phyloP scores from a whole-genome alignment of 2,113 vertebrate genomes.

The Forbesichthys agassizii region DNA sequence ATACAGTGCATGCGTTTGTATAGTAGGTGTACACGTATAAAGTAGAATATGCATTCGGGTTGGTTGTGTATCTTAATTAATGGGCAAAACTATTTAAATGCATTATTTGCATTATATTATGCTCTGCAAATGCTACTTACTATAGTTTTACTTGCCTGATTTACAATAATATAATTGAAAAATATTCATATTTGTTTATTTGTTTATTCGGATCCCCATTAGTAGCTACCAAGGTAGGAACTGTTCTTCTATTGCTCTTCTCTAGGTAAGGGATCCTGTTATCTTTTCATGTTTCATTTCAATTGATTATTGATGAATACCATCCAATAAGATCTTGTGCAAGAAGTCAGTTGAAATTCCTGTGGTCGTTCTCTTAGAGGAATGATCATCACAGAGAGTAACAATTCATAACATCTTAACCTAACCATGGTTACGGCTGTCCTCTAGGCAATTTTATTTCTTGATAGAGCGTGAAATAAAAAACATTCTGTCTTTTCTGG shows the following conservation, averaged over 20 bases:
- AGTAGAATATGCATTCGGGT: background rate
- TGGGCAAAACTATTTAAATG: background rate
- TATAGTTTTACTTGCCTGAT: no score
- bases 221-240: no score
- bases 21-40: background rate
- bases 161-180: no score
- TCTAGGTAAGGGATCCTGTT: no score
- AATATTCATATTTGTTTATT: no score
- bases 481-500: slow-evolving; percentile 38
- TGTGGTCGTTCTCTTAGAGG: background rate
- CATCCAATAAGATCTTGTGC: background rate
- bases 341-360: background rate
- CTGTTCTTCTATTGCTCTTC: no score
- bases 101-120: no score
- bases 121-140: no score
- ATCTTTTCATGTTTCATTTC: no score
- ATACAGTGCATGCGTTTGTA: background rate
- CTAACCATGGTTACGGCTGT: slow-evolving; percentile 45
- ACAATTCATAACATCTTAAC: slow-evolving; percentile 35
- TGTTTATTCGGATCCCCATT: no score
- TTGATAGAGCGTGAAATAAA: slow-evolving; percentile 62
- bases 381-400: slow-evolving; percentile 9
- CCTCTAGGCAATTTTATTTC: slow-evolving; percentile 56
- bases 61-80: background rate
- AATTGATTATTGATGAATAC: background rate